A percentile compares a stretch with the other conserved stretches of the same genome.
phyloP scores from a whole-genome alignment of 1,140 invertebrate species.

The Babylonia areolata region DNA sequence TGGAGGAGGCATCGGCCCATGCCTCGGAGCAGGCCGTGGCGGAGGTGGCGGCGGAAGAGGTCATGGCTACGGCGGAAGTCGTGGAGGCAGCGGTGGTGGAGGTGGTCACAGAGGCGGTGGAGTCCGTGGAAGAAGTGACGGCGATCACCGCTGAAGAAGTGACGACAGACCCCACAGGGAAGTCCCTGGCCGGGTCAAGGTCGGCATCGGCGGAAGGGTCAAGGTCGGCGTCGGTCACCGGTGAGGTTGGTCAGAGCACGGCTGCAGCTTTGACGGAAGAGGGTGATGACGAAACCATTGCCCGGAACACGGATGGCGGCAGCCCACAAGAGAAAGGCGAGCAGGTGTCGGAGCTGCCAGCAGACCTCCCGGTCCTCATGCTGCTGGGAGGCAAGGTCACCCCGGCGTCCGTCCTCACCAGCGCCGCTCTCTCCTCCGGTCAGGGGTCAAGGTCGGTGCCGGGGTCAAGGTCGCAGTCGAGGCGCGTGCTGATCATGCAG shows the following conservation, averaged over 20 bases:
- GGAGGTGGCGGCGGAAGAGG: background rate
- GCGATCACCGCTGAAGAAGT: background rate
- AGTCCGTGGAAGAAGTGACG: background rate
- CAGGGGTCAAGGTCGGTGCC: background rate
- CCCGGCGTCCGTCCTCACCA: background rate
- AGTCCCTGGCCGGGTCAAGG: background rate
- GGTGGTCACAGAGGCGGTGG: too few relatives aligned
- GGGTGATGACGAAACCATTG: background rate
- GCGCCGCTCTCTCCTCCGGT: background rate
- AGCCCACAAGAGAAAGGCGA: background rate
- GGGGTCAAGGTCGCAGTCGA: background rate
- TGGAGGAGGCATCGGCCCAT: background rate
- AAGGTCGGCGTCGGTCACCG: background rate
- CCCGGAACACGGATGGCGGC: background rate
- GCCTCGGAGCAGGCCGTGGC: constrained; percentile 5
- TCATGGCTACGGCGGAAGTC: too few relatives aligned
- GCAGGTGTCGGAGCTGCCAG: background rate
- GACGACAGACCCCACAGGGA: background rate
- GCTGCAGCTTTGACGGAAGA: too few relatives aligned
- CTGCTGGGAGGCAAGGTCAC: background rate
- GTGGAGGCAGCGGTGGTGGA: too few relatives aligned
- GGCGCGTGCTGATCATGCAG: constrained; percentile 9
- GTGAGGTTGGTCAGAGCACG: too few relatives aligned
- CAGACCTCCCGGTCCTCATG: constrained; percentile 10
- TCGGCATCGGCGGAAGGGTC: background rate